Evolutionary conservation across 2,797 vertebrate genomes (phyloP).

Genomic region (Chiloscyllium punctatum): DNA sequence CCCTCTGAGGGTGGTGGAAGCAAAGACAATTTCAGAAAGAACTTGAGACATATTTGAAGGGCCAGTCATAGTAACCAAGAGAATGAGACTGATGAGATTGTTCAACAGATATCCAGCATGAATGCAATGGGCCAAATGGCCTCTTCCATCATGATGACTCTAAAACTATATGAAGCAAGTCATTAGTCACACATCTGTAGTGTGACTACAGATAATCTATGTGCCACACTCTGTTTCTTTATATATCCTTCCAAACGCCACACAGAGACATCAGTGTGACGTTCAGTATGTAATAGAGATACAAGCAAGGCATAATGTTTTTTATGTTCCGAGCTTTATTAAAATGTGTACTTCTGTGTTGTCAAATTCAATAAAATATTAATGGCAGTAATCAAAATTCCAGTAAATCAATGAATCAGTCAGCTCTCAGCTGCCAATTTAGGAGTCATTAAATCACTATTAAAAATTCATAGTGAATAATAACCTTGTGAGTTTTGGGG

Average conservation of each 20-base stretch:
- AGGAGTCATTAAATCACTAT: conserved; percentile 17
- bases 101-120: too few relatives aligned
- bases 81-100: too few relatives aligned
- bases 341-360: background rate
- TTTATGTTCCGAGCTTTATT: background rate
- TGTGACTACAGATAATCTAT: background rate
- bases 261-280: background rate
- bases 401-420: background rate
- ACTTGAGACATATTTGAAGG: too few relatives aligned
- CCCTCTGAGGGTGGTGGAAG: too few relatives aligned
- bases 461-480: conserved; percentile 18
- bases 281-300: background rate
- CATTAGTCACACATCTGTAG: background rate
- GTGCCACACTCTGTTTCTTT: background rate
- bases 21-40: too few relatives aligned
- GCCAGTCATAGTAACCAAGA: too few relatives aligned
- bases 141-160: too few relatives aligned
- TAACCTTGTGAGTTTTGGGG: background rate
- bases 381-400: background rate
- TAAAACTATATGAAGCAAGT: background rate
- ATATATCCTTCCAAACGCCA: background rate
- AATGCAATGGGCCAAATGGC: too few relatives aligned
- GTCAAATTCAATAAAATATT: conserved; percentile 28
- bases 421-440: background rate
- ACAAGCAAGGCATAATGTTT: background rate